phyloP scores from a whole-genome alignment of 2,888 invertebrate genomes.

The Crepidodera aurea region DNA sequence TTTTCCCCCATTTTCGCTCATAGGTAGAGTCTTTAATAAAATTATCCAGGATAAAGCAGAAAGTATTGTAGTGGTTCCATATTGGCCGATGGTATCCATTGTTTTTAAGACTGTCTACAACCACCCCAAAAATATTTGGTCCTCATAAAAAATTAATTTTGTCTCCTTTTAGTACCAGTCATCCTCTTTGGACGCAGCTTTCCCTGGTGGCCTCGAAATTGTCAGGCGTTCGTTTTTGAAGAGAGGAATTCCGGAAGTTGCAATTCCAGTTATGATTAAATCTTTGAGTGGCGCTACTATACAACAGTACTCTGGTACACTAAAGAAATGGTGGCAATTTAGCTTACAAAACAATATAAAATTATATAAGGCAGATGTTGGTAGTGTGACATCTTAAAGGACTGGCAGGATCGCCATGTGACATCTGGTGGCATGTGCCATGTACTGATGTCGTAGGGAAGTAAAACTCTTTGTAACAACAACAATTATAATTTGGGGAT shows the following conservation, averaged over 20 bases:
- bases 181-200: conserved; percentile 18
- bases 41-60: conserved; percentile 45
- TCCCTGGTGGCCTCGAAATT: conserved; percentile 20
- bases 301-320: background rate
- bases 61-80: conserved; percentile 47
- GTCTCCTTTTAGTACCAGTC: conserved; percentile 21
- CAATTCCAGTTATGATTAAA: background rate
- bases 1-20: conserved; percentile 48
- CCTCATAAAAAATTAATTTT: conserved; percentile 12
- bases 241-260: conserved; percentile 12
- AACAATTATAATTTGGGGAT: no score
- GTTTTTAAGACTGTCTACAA: conserved; percentile 2
- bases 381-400: no score
- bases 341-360: background rate
- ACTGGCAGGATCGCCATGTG: no score
- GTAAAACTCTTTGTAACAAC: no score
- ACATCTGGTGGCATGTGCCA: no score
- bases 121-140: conserved; percentile 5
- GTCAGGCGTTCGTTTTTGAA: conserved; percentile 17
- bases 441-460: no score
- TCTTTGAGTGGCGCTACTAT: conserved; percentile 9
- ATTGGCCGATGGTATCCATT: conserved; percentile 44
- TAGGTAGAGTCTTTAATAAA: conserved; percentile 45
- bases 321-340: conserved; percentile 21
- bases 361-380: background rate